A percentile compares a stretch with the other conserved stretches of the same genome.
Evolutionary conservation across 2,113 vertebrate genomes (phyloP).

Genomic region (Tylochromis polylepis): DNA sequence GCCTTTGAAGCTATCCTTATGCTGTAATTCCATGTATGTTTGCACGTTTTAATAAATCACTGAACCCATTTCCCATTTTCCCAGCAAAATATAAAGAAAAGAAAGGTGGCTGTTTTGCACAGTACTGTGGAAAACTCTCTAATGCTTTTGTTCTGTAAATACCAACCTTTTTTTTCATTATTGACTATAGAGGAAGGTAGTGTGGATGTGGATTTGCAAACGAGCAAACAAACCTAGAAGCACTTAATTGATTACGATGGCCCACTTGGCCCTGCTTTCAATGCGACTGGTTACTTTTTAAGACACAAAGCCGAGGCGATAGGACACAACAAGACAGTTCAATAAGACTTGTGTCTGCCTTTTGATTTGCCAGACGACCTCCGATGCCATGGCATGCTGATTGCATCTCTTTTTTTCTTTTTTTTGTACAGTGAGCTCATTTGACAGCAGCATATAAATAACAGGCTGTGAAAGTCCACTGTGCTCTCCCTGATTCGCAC

Average conservation of each 20-base stretch:
- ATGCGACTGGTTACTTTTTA: background rate
- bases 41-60: background rate
- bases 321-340: background rate
- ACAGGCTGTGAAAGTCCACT: constrained; percentile 18
- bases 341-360: constrained; percentile 17
- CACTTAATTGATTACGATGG: constrained; percentile 53
- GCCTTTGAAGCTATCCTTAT: background rate
- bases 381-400: constrained; percentile 15
- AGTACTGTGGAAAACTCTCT: background rate
- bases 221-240: constrained; percentile 7
- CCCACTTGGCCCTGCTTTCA: constrained; percentile 13
- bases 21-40: background rate
- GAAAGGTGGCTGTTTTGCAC: background rate
- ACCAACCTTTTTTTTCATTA: background rate
- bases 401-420: background rate
- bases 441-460: constrained; percentile 25
- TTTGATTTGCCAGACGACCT: constrained; percentile 15
- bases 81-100: background rate
- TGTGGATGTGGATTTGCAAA: background rate
- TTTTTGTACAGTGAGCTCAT: constrained; percentile 15
- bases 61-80: background rate
- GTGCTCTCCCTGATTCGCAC: background rate
- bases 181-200: background rate
- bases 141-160: background rate
- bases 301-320: background rate